A percentile compares a stretch with the other conserved stretches of the same genome.
phyloP scores from a whole-genome alignment of 2,113 vertebrate species.

The Eurystomus gularis region DNA sequence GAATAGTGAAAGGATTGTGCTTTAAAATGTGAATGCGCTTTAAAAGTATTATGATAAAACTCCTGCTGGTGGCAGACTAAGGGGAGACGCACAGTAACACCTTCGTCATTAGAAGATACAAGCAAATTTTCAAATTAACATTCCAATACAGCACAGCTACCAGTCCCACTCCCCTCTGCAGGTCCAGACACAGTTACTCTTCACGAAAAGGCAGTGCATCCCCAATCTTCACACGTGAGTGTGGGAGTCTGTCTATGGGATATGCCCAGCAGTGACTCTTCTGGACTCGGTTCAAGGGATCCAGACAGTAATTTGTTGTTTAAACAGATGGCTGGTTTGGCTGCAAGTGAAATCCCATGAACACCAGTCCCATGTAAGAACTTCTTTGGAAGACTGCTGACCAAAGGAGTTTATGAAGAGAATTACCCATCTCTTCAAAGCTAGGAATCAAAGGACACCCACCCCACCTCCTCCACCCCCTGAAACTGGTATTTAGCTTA shows the following conservation, averaged over 20 bases:
- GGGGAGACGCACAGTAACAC: background rate
- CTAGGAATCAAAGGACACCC: background rate
- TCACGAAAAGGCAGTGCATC: background rate
- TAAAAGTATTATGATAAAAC: background rate
- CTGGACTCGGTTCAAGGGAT: background rate
- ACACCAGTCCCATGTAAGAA: background rate
- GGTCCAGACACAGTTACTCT: background rate
- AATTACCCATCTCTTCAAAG: background rate
- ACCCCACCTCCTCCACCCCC: too few relatives aligned
- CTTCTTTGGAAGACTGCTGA: background rate
- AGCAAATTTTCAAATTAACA: background rate
- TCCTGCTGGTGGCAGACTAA: background rate
- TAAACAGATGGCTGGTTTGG: background rate
- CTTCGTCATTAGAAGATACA: background rate
- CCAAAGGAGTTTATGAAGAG: background rate
- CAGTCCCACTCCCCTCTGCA: background rate
- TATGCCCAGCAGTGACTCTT: rapidly evolving
- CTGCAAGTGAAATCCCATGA: background rate
- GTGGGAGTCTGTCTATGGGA: background rate
- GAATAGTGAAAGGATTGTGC: background rate
- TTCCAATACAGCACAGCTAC: background rate
- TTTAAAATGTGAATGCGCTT: background rate
- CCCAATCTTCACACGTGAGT: background rate
- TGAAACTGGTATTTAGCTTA: background rate
- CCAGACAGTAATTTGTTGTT: background rate